Evolutionary conservation across 2,888 invertebrate genomes (phyloP).

Genomic region (Scaptomyza caliginosa): DNA sequence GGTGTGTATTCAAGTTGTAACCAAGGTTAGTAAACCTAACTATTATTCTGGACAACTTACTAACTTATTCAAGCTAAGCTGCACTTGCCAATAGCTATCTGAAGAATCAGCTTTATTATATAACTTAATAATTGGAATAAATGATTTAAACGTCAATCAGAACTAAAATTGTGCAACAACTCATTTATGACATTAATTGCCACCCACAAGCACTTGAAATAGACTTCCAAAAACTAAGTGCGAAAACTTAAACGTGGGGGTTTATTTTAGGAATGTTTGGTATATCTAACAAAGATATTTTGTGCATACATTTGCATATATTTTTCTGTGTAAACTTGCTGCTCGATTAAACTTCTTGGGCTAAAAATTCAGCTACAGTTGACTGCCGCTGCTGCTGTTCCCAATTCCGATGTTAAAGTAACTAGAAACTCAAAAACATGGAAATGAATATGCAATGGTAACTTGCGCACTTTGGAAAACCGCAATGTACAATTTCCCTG

Average conservation of each 20-base stretch:
- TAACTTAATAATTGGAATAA: background rate
- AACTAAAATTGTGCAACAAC: background rate
- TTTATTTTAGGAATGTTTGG: conserved; percentile 1
- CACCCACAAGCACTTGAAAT: background rate
- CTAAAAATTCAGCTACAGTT: conserved; percentile 31
- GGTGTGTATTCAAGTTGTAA: too few relatives aligned
- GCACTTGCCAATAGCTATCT: background rate
- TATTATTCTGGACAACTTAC: too few relatives aligned
- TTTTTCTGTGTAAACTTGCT: conserved; percentile 30
- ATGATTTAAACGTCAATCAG: background rate
- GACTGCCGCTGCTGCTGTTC: background rate
- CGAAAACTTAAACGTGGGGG: background rate
- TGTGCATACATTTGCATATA: conserved; percentile 53
- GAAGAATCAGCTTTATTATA: background rate
- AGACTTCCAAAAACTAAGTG: background rate
- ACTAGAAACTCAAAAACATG: conserved; percentile 52
- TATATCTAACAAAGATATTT: background rate
- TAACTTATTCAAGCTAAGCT: background rate
- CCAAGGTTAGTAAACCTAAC: too few relatives aligned
- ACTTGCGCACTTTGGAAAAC: conserved; percentile 51
- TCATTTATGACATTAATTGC: background rate
- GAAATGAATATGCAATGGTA: conserved; percentile 75
- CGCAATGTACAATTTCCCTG: conserved; percentile 71
- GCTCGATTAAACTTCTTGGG: conserved; percentile 52
- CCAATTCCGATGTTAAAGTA: conserved; percentile 8